A percentile compares a stretch with the other conserved stretches of the same genome.
Conservation (phyloP, 1,140 invertebrate genomes). For the Octopus bimaculoides region DNA sequence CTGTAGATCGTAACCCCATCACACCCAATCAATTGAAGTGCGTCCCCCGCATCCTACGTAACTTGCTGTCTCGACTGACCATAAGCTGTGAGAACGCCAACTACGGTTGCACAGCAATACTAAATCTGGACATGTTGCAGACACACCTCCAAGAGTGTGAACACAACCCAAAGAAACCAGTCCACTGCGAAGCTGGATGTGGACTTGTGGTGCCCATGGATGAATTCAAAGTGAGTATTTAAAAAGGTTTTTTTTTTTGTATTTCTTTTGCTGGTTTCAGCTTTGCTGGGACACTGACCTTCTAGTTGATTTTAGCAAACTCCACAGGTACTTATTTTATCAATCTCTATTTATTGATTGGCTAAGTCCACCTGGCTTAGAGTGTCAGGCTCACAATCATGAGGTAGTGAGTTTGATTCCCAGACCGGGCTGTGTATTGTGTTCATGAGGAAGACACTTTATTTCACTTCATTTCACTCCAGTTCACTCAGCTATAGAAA, state of each 20-base stretch:
- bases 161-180: conserved; percentile 89
- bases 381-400: too few relatives aligned
- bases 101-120: conserved; percentile 77
- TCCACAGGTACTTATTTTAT: too few relatives aligned
- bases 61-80: conserved; percentile 81
- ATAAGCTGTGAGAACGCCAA: conserved; percentile 87
- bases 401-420: too few relatives aligned
- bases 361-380: too few relatives aligned
- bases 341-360: too few relatives aligned
- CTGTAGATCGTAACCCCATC: conserved; percentile 85
- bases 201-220: conserved; percentile 92
- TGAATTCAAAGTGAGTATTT: conserved; percentile 70
- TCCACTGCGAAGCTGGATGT: conserved; percentile 89
- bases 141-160: conserved; percentile 85
- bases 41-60: conserved; percentile 87
- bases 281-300: neutral
- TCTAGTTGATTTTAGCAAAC: neutral
- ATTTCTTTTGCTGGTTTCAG: neutral
- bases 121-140: conserved; percentile 82
- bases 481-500: too few relatives aligned
- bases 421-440: too few relatives aligned
- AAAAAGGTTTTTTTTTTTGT: neutral
- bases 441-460: too few relatives aligned
- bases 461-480: too few relatives aligned
- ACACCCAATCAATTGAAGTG: conserved; percentile 82